These are phyloP conservation scores for Lampris incognitus DNA, from an alignment of 2,113 vertebrate genomes.

Conservation along the genomic window DNA sequence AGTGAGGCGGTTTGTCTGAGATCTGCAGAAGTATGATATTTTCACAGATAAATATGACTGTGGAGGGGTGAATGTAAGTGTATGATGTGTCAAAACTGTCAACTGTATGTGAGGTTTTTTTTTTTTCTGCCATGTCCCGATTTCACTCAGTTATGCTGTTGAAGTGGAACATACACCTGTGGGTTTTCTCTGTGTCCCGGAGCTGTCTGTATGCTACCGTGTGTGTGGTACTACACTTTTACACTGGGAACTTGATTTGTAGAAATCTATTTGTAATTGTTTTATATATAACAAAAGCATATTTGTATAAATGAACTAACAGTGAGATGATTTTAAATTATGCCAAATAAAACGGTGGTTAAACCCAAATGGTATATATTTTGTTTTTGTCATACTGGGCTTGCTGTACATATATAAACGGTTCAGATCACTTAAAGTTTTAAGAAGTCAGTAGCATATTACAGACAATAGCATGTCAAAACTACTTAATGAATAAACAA, in stretches of 20 bases:
- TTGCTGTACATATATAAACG: neutral
- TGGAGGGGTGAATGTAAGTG: slow-evolving; percentile 70
- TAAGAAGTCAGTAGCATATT: neutral
- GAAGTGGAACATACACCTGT: slow-evolving; percentile 74
- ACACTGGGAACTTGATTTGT: slow-evolving; percentile 92
- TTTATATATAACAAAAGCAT: slow-evolving; percentile 83
- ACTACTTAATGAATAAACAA: neutral
- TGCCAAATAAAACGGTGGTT: slow-evolving; percentile 83
- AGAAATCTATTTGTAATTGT: slow-evolving; percentile 79
- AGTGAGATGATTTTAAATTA: slow-evolving; percentile 87
- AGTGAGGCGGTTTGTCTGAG: slow-evolving; percentile 37
- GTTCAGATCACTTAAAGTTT: neutral
- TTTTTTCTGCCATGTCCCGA: slow-evolving; percentile 57
- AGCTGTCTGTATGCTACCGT: slow-evolving; percentile 74
- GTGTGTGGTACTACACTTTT: slow-evolving; percentile 88
- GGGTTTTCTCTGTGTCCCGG: slow-evolving; percentile 67
- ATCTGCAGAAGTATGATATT: slow-evolving; percentile 58
- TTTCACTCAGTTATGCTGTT: slow-evolving; percentile 71
- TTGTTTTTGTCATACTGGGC: neutral
- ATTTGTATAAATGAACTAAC: slow-evolving; percentile 90
- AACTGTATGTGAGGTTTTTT: slow-evolving; percentile 57
- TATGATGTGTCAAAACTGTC: slow-evolving; percentile 62
- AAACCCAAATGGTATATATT: slow-evolving; percentile 47
- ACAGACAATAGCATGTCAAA: neutral
- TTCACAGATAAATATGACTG: slow-evolving; percentile 35